These are phyloP conservation scores for Elephas maximus DNA, from an alignment of 2,113 vertebrate genomes.

Conservation along the genomic window DNA sequence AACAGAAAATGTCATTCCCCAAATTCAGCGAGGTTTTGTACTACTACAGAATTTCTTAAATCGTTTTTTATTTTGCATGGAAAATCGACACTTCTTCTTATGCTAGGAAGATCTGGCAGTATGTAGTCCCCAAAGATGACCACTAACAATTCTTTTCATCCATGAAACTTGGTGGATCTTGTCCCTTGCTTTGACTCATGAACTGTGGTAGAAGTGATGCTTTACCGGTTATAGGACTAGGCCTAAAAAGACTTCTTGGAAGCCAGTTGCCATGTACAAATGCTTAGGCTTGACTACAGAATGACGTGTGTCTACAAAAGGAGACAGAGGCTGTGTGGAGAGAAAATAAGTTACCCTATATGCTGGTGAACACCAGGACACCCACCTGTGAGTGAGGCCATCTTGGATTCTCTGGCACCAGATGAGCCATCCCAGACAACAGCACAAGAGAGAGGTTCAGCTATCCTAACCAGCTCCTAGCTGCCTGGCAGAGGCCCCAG, in stretches of 20 bases:
- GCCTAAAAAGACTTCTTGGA: background rate
- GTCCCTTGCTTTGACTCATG: too few relatives aligned
- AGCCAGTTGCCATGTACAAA: background rate
- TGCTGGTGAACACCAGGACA: background rate
- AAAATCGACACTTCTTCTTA: background rate
- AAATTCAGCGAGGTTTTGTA: background rate
- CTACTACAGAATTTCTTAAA: background rate
- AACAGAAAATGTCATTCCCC: background rate
- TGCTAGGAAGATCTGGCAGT: background rate
- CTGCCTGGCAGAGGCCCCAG: accelerated
- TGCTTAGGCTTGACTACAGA: background rate
- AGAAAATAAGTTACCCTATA: background rate
- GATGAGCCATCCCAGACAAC: too few relatives aligned
- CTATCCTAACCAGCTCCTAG: background rate
- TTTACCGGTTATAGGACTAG: background rate
- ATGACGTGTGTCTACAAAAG: background rate
- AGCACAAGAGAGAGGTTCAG: background rate
- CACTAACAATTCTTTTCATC: background rate
- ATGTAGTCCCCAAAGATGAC: background rate
- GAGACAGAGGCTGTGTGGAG: background rate
- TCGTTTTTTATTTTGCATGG: background rate
- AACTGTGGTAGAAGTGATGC: background rate
- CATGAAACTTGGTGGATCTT: background rate
- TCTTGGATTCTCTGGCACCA: background rate
- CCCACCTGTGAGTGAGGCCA: background rate